phyloP scores from a whole-genome alignment of 2,113 vertebrate species.

The Aythya baeri region DNA sequence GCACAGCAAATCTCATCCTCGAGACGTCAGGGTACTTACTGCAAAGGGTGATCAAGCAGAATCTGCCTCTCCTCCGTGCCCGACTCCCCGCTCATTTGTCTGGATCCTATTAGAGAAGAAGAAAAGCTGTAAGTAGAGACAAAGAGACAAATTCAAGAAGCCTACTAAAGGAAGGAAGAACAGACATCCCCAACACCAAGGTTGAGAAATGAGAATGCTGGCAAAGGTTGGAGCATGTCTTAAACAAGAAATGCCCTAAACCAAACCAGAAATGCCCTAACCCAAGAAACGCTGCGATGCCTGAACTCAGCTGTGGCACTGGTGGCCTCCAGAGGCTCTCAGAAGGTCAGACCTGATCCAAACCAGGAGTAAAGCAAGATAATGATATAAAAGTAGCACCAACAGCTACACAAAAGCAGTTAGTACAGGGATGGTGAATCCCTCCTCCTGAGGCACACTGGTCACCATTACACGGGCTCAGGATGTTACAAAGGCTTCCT shows the following conservation, averaged over 20 bases:
- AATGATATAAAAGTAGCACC: not conserved
- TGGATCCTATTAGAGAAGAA: not conserved
- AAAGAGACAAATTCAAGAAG: not conserved
- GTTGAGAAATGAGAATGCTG: not conserved
- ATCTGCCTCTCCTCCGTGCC: not conserved
- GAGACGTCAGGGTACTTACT: slow-evolving; percentile 35
- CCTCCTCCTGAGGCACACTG: not conserved
- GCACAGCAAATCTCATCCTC: not conserved
- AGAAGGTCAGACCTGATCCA: not conserved
- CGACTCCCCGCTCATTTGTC: slow-evolving; percentile 6
- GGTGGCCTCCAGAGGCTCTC: not conserved
- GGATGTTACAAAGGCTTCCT: not conserved
- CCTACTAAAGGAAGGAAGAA: not conserved
- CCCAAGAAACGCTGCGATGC: not conserved
- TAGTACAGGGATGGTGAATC: not conserved
- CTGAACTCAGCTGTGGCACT: not conserved
- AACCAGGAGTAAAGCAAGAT: not conserved
- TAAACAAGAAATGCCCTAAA: not conserved
- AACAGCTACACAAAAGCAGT: not conserved
- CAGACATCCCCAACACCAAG: not conserved
- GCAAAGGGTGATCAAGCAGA: not conserved
- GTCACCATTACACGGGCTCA: not conserved
- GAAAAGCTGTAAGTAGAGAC: not conserved
- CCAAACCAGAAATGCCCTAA: no score
- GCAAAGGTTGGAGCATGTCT: not conserved